Evolutionary conservation across 1,140 invertebrate species (phyloP).

Genomic region (Catajapyx aquilonaris): DNA sequence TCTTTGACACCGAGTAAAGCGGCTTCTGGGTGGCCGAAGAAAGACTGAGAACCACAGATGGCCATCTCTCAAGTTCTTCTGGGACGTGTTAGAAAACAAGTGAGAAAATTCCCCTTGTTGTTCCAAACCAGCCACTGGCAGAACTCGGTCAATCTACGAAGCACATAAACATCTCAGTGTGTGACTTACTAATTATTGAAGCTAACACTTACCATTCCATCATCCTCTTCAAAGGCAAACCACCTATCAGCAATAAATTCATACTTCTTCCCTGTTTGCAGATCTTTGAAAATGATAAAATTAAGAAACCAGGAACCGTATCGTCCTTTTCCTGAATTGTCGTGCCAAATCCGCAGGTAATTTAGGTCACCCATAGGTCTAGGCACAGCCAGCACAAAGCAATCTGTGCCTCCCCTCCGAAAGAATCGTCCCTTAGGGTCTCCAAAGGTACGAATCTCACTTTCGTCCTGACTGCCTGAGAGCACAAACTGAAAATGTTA

Average conservation of each 20-base stretch:
- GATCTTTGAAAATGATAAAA: constrained; percentile 25
- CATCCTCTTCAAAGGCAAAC: constrained; percentile 32
- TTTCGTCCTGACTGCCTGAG: constrained; percentile 28
- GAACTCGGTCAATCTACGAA: constrained; percentile 25
- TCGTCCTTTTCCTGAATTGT: constrained; percentile 28
- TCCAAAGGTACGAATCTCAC: constrained; percentile 22
- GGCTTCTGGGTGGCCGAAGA: constrained; percentile 25
- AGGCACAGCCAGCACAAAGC: constrained; percentile 27
- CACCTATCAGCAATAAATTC: constrained; percentile 28
- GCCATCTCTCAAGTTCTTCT: constrained; percentile 27
- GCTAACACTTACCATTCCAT: constrained; percentile 23
- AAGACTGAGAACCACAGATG: constrained; percentile 35
- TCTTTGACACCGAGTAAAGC: constrained; percentile 28
- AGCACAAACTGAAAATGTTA: constrained; percentile 29
- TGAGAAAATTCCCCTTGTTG: constrained; percentile 25
- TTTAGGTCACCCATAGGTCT: constrained; percentile 27
- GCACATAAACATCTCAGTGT: no score
- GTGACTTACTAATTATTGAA: neutral
- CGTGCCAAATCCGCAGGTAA: constrained; percentile 31
- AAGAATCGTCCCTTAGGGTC: constrained; percentile 23
- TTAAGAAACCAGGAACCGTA: constrained; percentile 29
- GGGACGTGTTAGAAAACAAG: constrained; percentile 23
- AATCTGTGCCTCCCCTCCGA: constrained; percentile 21
- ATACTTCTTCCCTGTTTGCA: constrained; percentile 28
- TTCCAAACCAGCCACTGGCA: constrained; percentile 27